Base-by-base conservation (phyloP, 2,797 vertebrate genomes). In the Melanotaenia parkinsoni region DNA sequence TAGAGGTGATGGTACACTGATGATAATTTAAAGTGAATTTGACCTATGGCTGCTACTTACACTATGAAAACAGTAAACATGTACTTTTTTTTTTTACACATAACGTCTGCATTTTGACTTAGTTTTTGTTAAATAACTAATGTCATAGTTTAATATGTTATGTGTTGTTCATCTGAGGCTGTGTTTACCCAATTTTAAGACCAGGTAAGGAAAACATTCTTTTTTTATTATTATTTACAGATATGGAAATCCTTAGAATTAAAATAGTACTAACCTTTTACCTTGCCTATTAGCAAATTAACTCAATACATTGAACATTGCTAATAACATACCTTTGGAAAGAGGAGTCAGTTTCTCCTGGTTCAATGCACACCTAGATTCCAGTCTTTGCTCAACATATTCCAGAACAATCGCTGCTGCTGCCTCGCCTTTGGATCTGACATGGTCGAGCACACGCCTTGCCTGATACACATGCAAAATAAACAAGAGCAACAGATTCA, bases 371-470 rank as follows among this genome's bases (percentile, higher is more conserved):
- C 71, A 77, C 58, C 50, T 69, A 40, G 50, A 63, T 57, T 75
- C 69, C 24, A 91, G 82, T 30, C 82, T 72, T 57, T 92, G 82
- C 45, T 93, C 58, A 72, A 94, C 67, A 64, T 86, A 93, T 47
- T 85, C 83, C 1, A 96, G 85, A 11, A 97, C 74, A 58, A 91
- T 77, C 32, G 81, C 60, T 10, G 95, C 95, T 9, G 95, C 87
- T 35, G 87, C 82, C 38, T 96, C 94, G 1, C 92, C 93, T 91
- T 95, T 96, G 57, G 92, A 90, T 14, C 85, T 75, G 33, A 95
- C 94, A 13, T 93, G 94, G 77, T 97, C 95, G 1, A 97, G 94
- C 45, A 97, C 87, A 79, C 92, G 88, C 33, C 96, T 94, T 13
- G 95, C 96, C 96, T 97, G 63, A 26, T 54, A 81, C n/a, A 63